Conservation (phyloP, 2,888 invertebrate genomes). For the Philopedon plagiatum region DNA sequence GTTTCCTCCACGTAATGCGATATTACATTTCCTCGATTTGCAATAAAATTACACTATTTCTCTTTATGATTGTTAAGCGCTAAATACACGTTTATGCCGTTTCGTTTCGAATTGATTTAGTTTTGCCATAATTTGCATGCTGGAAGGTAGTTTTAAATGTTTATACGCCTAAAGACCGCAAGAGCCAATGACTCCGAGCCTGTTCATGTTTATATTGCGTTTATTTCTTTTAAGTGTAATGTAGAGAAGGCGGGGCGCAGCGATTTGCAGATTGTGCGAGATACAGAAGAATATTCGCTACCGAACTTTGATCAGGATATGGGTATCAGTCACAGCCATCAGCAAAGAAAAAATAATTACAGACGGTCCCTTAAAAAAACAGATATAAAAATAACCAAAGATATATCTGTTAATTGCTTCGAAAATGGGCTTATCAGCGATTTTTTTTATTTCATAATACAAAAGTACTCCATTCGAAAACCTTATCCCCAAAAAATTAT, state of each 20-base stretch:
- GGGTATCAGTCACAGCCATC: too few species aligned
- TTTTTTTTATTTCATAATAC: too few species aligned
- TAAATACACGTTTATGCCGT: conserved; percentile 13
- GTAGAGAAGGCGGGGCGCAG: background rate
- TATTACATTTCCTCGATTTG: conserved; percentile 23
- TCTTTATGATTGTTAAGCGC: conserved; percentile 16
- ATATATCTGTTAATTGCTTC: too few species aligned
- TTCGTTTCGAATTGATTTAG: conserved; percentile 30
- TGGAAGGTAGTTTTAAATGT: conserved; percentile 4
- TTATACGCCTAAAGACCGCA: background rate
- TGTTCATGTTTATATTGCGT: conserved; percentile 19
- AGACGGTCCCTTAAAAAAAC: background rate
- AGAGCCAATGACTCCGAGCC: conserved; percentile 11
- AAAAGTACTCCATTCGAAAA: too few species aligned
- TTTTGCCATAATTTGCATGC: conserved; percentile 24
- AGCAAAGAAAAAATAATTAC: too few species aligned
- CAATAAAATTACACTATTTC: conserved; percentile 25
- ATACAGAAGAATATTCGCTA: background rate
- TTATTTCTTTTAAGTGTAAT: conserved; percentile 10
- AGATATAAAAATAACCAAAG: too few species aligned
- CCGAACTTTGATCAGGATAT: too few species aligned
- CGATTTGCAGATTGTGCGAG: background rate
- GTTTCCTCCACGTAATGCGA: conserved; percentile 17
- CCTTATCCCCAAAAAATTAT: too few species aligned
- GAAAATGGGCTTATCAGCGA: too few species aligned